These are phyloP conservation scores for Venturia canescens DNA, from an alignment of 1,140 invertebrate genomes.

Conservation along the genomic window DNA sequence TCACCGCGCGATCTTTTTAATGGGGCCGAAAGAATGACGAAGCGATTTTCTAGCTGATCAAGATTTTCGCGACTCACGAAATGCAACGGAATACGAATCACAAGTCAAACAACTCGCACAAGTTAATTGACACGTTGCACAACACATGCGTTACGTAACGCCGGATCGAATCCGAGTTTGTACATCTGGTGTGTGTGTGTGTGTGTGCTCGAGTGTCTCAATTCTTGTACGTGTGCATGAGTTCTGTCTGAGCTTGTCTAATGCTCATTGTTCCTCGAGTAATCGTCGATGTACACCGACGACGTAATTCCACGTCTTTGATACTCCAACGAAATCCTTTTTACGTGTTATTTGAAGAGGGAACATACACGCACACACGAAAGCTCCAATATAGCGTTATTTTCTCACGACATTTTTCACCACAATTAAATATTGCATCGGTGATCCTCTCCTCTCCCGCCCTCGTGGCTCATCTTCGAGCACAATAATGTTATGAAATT, in stretches of 20 bases:
- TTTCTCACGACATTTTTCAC: background rate
- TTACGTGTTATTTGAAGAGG: no score
- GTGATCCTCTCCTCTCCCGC: background rate
- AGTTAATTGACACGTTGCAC: slow-evolving; percentile 33
- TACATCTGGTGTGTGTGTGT: background rate
- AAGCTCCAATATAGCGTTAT: background rate
- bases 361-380: background rate
- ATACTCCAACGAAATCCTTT: background rate
- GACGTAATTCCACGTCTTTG: slow-evolving; percentile 10
- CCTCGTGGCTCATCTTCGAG: background rate
- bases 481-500: slow-evolving; percentile 16
- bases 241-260: background rate
- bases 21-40: background rate
- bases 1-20: background rate
- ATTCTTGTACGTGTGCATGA: background rate
- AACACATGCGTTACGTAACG: slow-evolving; percentile 24
- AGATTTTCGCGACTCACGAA: background rate
- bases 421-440: background rate
- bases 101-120: background rate
- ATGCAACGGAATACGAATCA: slow-evolving; percentile 11
- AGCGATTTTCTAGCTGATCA: background rate
- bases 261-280: slow-evolving; percentile 14
- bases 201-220: background rate
- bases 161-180: background rate
- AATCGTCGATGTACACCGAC: slow-evolving; percentile 1